Evolutionary conservation across 2,888 invertebrate genomes (phyloP), one percentile per base, ranked within the genome.

Genomic region (Heteropelma amictum): DNA sequence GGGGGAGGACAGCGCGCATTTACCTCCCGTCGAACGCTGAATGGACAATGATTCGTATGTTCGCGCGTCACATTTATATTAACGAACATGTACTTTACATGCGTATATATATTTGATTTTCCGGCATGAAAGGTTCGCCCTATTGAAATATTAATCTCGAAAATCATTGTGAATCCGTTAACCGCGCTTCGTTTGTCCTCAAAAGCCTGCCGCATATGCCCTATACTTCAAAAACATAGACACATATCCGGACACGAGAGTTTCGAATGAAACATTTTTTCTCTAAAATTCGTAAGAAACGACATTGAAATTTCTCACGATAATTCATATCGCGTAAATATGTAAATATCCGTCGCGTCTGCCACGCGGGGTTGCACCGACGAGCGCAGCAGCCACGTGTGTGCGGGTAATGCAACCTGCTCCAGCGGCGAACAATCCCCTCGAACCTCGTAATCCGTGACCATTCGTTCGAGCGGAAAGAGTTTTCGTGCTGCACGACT

Each of bases 41-140:
- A 74, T 74, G 64, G 64, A 60, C 69, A 68, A 70, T 69, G 74
- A 74, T 74, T 74, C 74, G 58, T 28, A n/a, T n/a, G 54, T 63
- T 67, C 65, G 26, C 54, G 45, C 17, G 33, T 19, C 40, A 7
- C 30, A 65, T 12, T 23, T 26, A 53, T 30, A 10, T 33, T 23
- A 3, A 30, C n/a, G 26, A 12, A 51, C 21, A 8, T 49, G 14
- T 8, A 68, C n/a, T 54, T 26, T 42, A 56, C n/a, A 33, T 47
- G 14, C 5, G 21, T 35, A 33, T 54, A 47, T 38, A 6, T 19
- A 21, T 49, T n/a, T 47, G 19, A 53, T 38, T 28, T 58, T 42
- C 8, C 28, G 14, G 12, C 12, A 14, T 26, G 7, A 17, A 38
- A 45, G 51, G 26, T 38, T 35, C 7, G 30, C 30, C 7, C 28